These are phyloP conservation scores for Spermophilus dauricus DNA, from an alignment of 2,113 vertebrate species.

Conservation along the genomic window DNA sequence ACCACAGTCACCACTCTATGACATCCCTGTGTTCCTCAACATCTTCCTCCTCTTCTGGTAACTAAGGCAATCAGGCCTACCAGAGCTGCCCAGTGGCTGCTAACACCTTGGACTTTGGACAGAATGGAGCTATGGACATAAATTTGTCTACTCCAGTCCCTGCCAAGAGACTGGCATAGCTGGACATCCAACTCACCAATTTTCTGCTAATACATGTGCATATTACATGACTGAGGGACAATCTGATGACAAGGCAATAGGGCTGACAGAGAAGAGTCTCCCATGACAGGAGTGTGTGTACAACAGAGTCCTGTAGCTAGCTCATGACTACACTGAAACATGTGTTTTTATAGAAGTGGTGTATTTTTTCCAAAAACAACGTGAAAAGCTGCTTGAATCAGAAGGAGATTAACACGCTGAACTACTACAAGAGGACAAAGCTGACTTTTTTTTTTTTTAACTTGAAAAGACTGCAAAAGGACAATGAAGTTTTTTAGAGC, in stretches of 20 bases:
- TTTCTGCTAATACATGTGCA: conserved; percentile 96
- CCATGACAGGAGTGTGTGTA: conserved; percentile 99
- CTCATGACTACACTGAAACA: conserved; percentile 99
- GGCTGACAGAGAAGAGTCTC: conserved; percentile 99
- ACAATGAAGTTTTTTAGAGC: conserved; percentile 94
- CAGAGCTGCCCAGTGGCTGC: conserved; percentile 98
- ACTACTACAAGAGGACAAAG: conserved; percentile 98
- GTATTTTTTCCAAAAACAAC: conserved; percentile 97
- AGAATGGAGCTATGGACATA: conserved; percentile 98
- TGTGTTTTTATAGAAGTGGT: conserved; percentile 98
- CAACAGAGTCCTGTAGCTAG: conserved; percentile 99
- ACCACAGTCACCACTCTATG: conserved; percentile 99
- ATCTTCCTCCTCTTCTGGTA: conserved; percentile 99
- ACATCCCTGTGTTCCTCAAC: conserved; percentile 99
- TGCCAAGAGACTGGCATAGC: conserved; percentile 99
- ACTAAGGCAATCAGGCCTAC: conserved; percentile 99
- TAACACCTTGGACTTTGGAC: conserved; percentile 98
- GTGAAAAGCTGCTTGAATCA: conserved; percentile 99
- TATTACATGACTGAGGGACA: conserved; percentile 99
- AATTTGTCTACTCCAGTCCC: conserved; percentile 99
- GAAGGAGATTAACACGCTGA: conserved; percentile 96
- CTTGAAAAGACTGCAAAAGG: conserved; percentile 96
- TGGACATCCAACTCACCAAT: conserved; percentile 97
- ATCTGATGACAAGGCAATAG: conserved; percentile 97
- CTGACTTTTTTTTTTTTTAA: conserved; percentile 96